These are phyloP conservation scores for Cheilosia soror DNA, from an alignment of 2,888 invertebrate genomes.

Conservation along the genomic window DNA sequence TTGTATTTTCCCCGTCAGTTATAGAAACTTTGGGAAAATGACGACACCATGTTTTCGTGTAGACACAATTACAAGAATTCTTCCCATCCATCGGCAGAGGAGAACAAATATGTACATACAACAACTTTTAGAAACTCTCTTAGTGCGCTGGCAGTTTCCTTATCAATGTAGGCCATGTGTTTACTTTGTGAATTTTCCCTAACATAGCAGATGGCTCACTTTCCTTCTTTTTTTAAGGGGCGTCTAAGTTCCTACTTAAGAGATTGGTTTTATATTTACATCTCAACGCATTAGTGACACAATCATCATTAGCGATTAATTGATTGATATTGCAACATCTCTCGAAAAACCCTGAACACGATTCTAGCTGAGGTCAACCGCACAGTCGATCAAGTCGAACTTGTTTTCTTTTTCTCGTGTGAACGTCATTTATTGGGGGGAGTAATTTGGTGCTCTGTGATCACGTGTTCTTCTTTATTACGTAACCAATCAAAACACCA, in stretches of 20 bases:
- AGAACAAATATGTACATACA: too few species aligned
- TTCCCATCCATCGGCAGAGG: not conserved
- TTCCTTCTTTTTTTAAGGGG: not conserved
- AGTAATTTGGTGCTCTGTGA: not conserved
- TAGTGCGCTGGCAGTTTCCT: conserved; percentile 35
- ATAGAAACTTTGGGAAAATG: conserved; percentile 48
- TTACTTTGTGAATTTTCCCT: not conserved
- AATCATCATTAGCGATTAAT: conserved; percentile 51
- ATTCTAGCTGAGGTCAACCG: conserved; percentile 41
- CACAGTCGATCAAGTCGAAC: conserved; percentile 45
- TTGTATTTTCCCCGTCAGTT: conserved; percentile 1
- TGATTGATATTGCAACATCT: conserved; percentile 44
- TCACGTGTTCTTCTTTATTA: conserved; percentile 1
- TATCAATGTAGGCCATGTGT: conserved; percentile 44
- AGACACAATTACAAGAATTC: conserved; percentile 31
- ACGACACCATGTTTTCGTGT: conserved; percentile 34
- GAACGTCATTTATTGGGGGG: not conserved
- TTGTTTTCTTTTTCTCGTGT: conserved; percentile 28
- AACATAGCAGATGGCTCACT: conserved; percentile 35
- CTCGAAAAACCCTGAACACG: conserved; percentile 48
- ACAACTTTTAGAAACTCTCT: conserved; percentile 9
- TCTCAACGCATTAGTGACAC: conserved; percentile 27
- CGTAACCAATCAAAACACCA: conserved; percentile 9
- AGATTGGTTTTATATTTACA: conserved; percentile 2
- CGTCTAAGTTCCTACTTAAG: not conserved